phyloP scores from a whole-genome alignment of 2,113 vertebrate species.

The Galemys pyrenaicus region DNA sequence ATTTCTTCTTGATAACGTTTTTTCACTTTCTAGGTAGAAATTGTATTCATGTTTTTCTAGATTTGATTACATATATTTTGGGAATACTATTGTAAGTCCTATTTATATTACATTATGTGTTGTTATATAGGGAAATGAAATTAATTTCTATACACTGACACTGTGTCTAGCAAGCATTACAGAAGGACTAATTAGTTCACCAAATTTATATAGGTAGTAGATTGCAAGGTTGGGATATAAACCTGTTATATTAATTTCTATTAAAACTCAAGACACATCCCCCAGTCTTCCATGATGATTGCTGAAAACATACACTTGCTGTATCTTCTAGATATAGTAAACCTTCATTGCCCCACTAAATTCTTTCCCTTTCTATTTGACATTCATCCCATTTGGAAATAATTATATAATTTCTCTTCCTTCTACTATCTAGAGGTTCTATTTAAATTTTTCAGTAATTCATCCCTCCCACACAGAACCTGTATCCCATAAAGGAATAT shows the following conservation, averaged over 20 bases:
- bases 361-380: background rate
- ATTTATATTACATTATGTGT: slow-evolving; percentile 15
- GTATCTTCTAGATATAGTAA: background rate
- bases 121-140: background rate
- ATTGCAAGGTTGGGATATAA: background rate
- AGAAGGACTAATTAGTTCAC: background rate
- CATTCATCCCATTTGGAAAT: background rate
- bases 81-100: background rate
- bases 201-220: background rate
- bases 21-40: background rate
- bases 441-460: background rate
- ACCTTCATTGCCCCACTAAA: too few relatives aligned
- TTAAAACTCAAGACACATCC: background rate
- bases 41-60: background rate
- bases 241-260: background rate
- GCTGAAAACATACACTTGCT: background rate
- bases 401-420: background rate
- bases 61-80: background rate
- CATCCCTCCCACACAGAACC: background rate
- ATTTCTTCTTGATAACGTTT: background rate
- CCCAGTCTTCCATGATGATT: background rate
- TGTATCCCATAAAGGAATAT: background rate
- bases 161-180: background rate
- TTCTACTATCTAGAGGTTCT: background rate
- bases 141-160: background rate